These are phyloP conservation scores for Perizoma flavofasciatum DNA, from an alignment of 2,888 invertebrate species.

Conservation along the genomic window DNA sequence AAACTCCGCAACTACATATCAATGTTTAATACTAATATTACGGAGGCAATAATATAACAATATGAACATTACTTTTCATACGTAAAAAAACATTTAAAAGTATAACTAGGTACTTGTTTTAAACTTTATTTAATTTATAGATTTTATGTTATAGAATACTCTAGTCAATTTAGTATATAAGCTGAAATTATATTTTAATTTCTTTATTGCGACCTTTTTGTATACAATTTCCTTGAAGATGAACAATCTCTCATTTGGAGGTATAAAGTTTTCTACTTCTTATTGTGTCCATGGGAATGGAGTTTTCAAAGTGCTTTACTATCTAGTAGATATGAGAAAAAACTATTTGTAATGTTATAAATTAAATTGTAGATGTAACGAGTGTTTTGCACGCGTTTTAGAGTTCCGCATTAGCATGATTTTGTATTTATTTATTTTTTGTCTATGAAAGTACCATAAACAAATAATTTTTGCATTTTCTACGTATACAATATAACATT, in stretches of 20 bases:
- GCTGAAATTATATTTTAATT: conserved; percentile 38
- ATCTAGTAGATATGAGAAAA: conserved; percentile 78
- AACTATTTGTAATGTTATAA: conserved; percentile 79
- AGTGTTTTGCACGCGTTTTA: conserved; percentile 71
- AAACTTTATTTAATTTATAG: conserved; percentile 8
- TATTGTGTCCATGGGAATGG: conserved; percentile 63
- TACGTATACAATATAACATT: too few relatives aligned
- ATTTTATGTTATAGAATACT: conserved; percentile 46
- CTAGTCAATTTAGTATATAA: conserved; percentile 78
- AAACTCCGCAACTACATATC: conserved; percentile 75
- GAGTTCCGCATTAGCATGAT: conserved; percentile 23
- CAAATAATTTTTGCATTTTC: too few relatives aligned
- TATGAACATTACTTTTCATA: conserved; percentile 39
- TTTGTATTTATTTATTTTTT: background rate
- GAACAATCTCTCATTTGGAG: conserved; percentile 3
- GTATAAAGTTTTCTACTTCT: conserved; percentile 36
- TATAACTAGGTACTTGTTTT: conserved; percentile 2
- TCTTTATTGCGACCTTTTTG: conserved; percentile 12
- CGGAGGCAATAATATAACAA: conserved; percentile 71
- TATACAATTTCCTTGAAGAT: background rate
- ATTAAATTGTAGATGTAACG: conserved; percentile 72
- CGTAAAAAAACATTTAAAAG: conserved; percentile 8
- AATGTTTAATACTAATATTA: conserved; percentile 59
- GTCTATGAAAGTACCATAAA: too few relatives aligned
- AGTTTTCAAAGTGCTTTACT: conserved; percentile 83